These are phyloP conservation scores for Empidonax alnorum DNA, from an alignment of 2,113 vertebrate genomes.

Conservation along the genomic window DNA sequence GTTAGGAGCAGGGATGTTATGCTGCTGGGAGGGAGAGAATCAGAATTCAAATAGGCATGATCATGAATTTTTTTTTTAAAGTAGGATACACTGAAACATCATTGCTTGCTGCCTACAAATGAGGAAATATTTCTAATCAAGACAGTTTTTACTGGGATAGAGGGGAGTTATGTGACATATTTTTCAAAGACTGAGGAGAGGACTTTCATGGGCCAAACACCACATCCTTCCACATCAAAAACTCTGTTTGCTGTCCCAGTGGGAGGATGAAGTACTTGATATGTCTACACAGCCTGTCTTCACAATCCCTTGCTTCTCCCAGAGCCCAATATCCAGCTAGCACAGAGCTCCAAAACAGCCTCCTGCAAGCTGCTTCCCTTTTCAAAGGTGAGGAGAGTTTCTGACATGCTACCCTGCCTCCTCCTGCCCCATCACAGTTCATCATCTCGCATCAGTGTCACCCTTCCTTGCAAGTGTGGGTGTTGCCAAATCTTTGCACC, in stretches of 20 bases:
- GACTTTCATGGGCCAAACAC: background rate
- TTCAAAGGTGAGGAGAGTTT: background rate
- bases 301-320: background rate
- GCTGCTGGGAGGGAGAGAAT: background rate
- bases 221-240: background rate
- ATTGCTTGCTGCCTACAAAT: background rate
- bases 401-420: background rate
- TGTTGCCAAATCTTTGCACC: background rate
- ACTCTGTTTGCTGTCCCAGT: background rate
- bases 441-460: background rate
- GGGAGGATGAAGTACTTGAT: background rate
- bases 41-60: background rate
- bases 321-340: background rate
- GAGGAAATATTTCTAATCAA: background rate
- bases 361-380: background rate
- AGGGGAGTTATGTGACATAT: background rate
- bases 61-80: background rate
- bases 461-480: background rate
- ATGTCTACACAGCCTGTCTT: background rate
- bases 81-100: background rate
- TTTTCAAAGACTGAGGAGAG: background rate
- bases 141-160: background rate
- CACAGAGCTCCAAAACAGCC: background rate
- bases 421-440: background rate
- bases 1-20: background rate